Evolutionary conservation across 1,140 invertebrate species (phyloP), one percentile per base, ranked within the genome.

Genomic region (Dreissena rostriformis): DNA sequence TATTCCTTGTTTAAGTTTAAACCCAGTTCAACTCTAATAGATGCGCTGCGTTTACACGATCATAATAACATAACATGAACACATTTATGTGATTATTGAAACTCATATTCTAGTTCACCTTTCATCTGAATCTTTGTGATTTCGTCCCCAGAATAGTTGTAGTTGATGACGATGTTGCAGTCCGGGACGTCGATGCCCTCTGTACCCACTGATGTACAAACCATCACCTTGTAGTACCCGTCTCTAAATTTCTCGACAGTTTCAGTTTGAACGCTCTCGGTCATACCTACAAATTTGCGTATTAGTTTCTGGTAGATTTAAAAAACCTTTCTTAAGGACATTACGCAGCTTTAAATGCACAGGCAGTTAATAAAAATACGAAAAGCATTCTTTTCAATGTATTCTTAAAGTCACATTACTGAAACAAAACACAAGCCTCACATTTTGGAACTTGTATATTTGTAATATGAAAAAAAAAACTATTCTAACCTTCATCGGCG

Each of bases 111-210:
- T 19, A 28, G 26, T 57, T 63, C 55, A 87, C 93, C 93, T 91
- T 90, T 89, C 57, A 90, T 86, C 84, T 94, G 93, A n/a, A 94
- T 88, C 63, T 85, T 92, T 28, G 92, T 90, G 28, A 93, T 92
- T 68, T 92, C 91, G 87, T 93, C 93, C 28, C 91, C 92, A 12
- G 92, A 89, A 72, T 92, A 88, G 73, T 92, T 92, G 85, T 94
- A 94, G 49, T 91, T 89, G 70, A 94, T 86, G 22, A 94, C 90
- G n/a, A 94, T 63, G 85, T 92, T 92, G 81, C 93, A 94, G 24
- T 90, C 80, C 17, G 88, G 87, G 71, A 94, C 89, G 77, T 94
- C 93, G 17, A 94, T 82, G 12, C 93, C 93, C 86, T 94, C 93
- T 74, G 93, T 92, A 15, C 91, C 92, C 22, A 94, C 92, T 29